Base-by-base conservation (phyloP, 2,888 invertebrate genomes). In the Matsumyia berberina region DNA sequence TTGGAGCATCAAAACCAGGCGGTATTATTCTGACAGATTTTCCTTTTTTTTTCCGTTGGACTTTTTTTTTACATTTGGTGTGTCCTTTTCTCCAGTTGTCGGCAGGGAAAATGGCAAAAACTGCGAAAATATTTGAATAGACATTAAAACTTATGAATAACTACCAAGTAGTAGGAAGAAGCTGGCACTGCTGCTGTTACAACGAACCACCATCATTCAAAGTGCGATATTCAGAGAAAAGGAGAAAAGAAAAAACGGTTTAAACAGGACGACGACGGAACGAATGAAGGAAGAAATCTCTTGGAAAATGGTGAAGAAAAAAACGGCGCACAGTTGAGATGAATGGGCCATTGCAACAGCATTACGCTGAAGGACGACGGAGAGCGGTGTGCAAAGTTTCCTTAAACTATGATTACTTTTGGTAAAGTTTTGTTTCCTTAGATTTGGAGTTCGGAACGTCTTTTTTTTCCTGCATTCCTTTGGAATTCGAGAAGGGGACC, bases 81-180 rank as follows among this genome's bases (percentile, higher is more conserved):
- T 60, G 79, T 79, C 64, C 69, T 57, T 74, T 70, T 69, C 42
- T 31, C 17, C 33, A 58, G 57, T 74, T 76, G 70, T 85, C 74
- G 85, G 74, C 79, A 64, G 39, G 24, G 69, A 60, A 66, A 64
- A 64, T 46, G 64, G 74, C 57, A 80, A 85, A 80, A 85, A 85
- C 74, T 85, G 73, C 70, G 80, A 85, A 85, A 85, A 85, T 85
- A 85, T 85, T 85, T 85, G 85, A 85, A 85, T 80, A 85, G 80
- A 85, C 85, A 85, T 85, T 85, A 85, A 85, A 85, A 85, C 85
- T 85, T 85, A 85, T 85, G 85, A 85, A 85, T 85, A 85, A 85
- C 80, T 80, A 79, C 74, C 69, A 19, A 76, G 85, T 57, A 70
- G 62, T 57, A 44, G 60, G 8, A 35, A 15, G 70, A 64, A 62